These are phyloP conservation scores for Cyaniris semiargus DNA, from an alignment of 2,888 invertebrate genomes.

Conservation along the genomic window DNA sequence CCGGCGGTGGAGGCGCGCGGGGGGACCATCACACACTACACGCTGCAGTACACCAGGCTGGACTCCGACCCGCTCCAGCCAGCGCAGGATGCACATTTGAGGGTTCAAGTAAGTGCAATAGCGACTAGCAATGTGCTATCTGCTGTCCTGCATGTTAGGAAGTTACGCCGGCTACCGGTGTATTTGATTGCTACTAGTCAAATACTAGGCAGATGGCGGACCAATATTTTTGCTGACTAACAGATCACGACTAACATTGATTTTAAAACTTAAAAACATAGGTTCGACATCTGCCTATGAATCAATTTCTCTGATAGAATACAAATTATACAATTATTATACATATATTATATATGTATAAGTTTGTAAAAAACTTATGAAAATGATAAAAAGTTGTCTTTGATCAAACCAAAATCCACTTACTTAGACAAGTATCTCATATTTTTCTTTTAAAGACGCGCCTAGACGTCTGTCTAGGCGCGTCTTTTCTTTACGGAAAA, in stretches of 20 bases:
- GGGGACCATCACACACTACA: slow-evolving; percentile 79
- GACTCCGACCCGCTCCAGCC: slow-evolving; percentile 68
- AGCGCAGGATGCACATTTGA: slow-evolving; percentile 65
- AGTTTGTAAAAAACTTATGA: neutral
- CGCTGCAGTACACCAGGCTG: slow-evolving; percentile 67
- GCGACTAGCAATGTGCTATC: slow-evolving; percentile 51
- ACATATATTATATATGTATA: no score
- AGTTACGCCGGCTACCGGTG: slow-evolving; percentile 87
- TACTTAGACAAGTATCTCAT: neutral
- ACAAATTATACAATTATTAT: no score
- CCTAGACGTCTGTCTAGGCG: no score
- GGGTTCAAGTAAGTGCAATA: slow-evolving; percentile 49
- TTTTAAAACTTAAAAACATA: no score
- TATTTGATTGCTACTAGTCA: no score
- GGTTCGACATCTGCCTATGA: no score
- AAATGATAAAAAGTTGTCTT: neutral
- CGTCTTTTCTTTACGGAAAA: neutral
- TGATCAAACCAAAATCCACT: neutral
- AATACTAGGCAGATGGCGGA: no score
- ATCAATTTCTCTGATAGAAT: no score
- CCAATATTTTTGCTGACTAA: no score
- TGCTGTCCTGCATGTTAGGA: slow-evolving; percentile 86
- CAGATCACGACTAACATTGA: no score
- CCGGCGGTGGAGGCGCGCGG: slow-evolving; percentile 84
- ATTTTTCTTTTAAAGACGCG: neutral